Evolutionary conservation across 2,797 vertebrate species (phyloP).

Genomic region (Anniella stebbinsi): DNA sequence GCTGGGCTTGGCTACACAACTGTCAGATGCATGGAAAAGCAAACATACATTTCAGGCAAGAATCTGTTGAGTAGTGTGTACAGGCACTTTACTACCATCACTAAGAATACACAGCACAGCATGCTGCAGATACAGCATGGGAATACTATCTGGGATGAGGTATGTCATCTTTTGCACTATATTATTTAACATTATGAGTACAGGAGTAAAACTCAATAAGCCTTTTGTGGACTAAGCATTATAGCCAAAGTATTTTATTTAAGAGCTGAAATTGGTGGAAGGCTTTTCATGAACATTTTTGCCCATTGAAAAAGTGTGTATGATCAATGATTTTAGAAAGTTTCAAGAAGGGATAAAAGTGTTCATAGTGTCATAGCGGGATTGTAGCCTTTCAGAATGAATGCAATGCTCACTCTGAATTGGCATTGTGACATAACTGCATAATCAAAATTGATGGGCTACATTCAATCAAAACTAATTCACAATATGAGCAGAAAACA

Average conservation of each 20-base stretch:
- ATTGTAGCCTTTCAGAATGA: not conserved
- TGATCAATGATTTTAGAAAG: not conserved
- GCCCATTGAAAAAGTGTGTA: not conserved
- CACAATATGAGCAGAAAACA: not conserved
- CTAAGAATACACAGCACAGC: not conserved
- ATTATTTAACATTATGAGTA: not conserved
- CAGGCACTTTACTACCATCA: not conserved
- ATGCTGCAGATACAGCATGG: not conserved
- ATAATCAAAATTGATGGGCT: not conserved
- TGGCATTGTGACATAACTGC: not conserved
- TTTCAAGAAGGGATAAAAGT: not conserved
- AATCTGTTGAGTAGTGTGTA: not conserved
- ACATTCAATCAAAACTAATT: not conserved
- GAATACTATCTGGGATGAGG: not conserved
- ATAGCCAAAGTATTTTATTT: not conserved
- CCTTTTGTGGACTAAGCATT: not conserved
- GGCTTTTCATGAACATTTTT: not conserved
- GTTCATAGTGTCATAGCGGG: too few species aligned
- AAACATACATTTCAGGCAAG: not conserved
- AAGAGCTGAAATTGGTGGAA: not conserved
- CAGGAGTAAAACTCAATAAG: not conserved
- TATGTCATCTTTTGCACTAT: not conserved
- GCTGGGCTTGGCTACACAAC: not conserved
- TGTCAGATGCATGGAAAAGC: not conserved
- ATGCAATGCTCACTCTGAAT: not conserved